A percentile compares a stretch with the other conserved stretches of the same genome.
Evolutionary conservation across 1,140 invertebrate genomes (phyloP).

Genomic region (Coenobita brevimanus): DNA sequence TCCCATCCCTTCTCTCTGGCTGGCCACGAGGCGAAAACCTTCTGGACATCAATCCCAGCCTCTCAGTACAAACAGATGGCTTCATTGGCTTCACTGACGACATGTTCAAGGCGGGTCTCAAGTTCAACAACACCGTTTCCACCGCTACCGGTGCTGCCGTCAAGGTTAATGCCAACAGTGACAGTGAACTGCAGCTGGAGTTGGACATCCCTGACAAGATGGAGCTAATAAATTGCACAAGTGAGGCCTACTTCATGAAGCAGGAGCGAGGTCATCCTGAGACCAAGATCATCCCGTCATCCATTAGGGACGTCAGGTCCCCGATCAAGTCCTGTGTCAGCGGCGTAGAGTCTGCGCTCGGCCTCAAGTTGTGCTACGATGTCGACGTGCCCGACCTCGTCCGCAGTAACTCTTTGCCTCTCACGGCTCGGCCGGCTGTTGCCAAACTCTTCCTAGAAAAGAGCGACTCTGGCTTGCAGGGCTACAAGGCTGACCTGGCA

Average conservation of each 20-base stretch:
- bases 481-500: not conserved
- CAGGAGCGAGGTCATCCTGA: not conserved
- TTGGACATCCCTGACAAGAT: conserved; percentile 45
- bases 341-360: conserved; percentile 12
- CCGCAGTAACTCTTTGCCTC: conserved; percentile 27
- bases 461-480: conserved; percentile 25
- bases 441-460: conserved; percentile 17
- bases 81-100: conserved; percentile 36
- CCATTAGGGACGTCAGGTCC: conserved; percentile 13
- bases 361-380: conserved; percentile 46
- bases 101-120: conserved; percentile 6
- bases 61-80: conserved; percentile 28
- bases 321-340: conserved; percentile 9
- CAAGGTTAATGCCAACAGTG: not conserved
- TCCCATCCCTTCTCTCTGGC: no score
- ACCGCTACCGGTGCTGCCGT: conserved; percentile 11
- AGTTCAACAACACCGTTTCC: conserved; percentile 15
- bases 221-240: conserved; percentile 32
- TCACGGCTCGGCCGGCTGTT: conserved; percentile 14
- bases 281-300: conserved; percentile 23
- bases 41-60: not conserved
- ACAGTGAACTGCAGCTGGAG: not conserved
- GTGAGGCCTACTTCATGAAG: conserved; percentile 41
- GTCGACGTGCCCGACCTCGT: conserved; percentile 38
- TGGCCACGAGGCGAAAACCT: not conserved